Base-by-base conservation (phyloP, 2,888 invertebrate species). In the Deroplatys truncata region DNA sequence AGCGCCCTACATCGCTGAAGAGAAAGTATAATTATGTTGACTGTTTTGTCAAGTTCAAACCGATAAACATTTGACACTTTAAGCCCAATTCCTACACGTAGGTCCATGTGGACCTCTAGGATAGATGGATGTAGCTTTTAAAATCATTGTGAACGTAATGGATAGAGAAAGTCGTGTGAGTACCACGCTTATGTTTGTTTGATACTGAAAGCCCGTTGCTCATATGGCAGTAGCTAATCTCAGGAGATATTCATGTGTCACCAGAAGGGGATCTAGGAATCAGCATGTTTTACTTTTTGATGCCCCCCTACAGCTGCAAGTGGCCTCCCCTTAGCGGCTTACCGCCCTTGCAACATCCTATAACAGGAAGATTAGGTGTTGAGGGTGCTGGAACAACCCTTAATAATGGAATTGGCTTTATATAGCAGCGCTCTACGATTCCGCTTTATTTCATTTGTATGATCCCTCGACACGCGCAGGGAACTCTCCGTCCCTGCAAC, bases 401-500 rank as follows among this genome's bases (percentile, higher is more conserved):
- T 85, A 85, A 85, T 85, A 85, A 85, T 85, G 85, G 84, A 84
- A 84, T 84, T 84, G 84, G 84, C 84, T 84, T 29, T 84, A 84
- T 84, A 29, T 20, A 43, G 85, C 85, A n/a, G 49, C 43, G 35
- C 35, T 72, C 3, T 31, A 35, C 85, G n/a, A 85, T 88, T 88
- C 72, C 82, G 88, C 87, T 89, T 89, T 88, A 89, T 89, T 89
- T 88, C 87, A 89, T 89, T 89, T 89, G 88, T 89, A 87, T 89
- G 28, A 84, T 84, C 84, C 84, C 28, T 28, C 20, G 7, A 28
- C 85, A 31, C 56, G 56, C 56, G 16, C 56, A 72, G 56, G 56
- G 56, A 72, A 9, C 16, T 72, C 2, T 72, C 0, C 25, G 16
- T 72, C 20, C 16, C 56, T 72, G 56, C 56, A 72, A 72, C 20